Conservation (phyloP, 2,888 invertebrate species). For the Drosophila neonasuta region DNA sequence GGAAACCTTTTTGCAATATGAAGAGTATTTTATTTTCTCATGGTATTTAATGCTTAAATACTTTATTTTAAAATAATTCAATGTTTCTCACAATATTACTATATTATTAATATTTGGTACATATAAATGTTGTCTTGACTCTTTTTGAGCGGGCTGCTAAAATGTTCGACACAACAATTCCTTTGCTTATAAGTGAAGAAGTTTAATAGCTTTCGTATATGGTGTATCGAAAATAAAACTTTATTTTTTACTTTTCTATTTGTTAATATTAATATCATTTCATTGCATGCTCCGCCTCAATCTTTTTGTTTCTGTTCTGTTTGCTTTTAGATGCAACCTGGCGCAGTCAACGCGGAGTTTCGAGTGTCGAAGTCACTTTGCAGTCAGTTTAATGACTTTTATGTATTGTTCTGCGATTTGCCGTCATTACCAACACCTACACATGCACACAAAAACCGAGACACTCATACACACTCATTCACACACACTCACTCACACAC, state of each 20-base stretch:
- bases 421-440: not conserved
- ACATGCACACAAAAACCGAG: not conserved
- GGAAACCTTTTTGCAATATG: no score
- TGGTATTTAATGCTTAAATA: no score
- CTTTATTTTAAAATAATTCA: no score
- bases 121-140: no score
- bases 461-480: not conserved
- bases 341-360: conserved; percentile 27
- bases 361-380: conserved; percentile 8
- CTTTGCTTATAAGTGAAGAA: no score
- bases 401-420: conserved; percentile 43
- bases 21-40: no score
- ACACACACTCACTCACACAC: not conserved
- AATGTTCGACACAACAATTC: no score
- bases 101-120: no score
- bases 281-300: conserved; percentile 27
- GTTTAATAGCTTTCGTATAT: no score
- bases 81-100: no score
- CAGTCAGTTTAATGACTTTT: conserved; percentile 30
- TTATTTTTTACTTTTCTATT: not conserved
- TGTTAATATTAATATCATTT: conserved; percentile 30
- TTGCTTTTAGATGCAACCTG: conserved; percentile 54
- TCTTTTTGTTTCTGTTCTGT: conserved; percentile 6
- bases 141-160: no score
- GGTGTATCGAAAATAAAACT: not conserved